Evolutionary conservation across 2,888 invertebrate genomes (phyloP).

Genomic region (Ochropacha duplaris): DNA sequence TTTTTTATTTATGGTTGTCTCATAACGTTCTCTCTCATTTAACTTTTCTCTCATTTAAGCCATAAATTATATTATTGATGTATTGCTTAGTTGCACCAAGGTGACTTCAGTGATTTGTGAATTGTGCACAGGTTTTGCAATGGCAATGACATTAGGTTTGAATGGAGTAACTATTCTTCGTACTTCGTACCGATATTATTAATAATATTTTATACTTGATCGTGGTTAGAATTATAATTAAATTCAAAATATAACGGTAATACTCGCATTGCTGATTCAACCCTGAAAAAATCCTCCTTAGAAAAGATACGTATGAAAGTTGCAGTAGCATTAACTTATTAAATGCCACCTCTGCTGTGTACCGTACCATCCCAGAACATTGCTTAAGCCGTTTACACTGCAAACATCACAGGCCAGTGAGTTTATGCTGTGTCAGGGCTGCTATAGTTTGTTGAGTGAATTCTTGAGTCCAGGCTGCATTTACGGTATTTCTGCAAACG

Average conservation of each 20-base stretch:
- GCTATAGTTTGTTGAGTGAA: not conserved
- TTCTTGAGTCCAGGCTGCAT: too few species aligned
- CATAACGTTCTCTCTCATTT: constrained; percentile 8
- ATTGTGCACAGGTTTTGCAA: not conserved
- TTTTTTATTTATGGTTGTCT: constrained; percentile 13
- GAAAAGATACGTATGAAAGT: not conserved
- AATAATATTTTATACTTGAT: not conserved
- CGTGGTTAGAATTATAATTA: not conserved
- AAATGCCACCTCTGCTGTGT: not conserved
- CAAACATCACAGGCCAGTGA: not conserved
- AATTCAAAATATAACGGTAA: not conserved
- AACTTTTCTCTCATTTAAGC: constrained; percentile 14
- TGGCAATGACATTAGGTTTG: constrained; percentile 8
- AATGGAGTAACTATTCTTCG: constrained; percentile 1
- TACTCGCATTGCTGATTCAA: not conserved
- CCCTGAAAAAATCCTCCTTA: not conserved
- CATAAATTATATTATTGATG: constrained; percentile 25
- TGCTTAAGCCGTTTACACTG: not conserved
- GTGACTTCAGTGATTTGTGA: constrained; percentile 1
- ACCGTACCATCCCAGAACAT: not conserved
- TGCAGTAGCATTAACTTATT: not conserved
- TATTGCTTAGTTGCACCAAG: constrained; percentile 27
- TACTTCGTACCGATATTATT: not conserved
- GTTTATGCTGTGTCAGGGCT: constrained; percentile 1
- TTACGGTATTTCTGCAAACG: too few species aligned